phyloP scores from a whole-genome alignment of 2,113 vertebrate genomes.

The Proteles cristata region DNA sequence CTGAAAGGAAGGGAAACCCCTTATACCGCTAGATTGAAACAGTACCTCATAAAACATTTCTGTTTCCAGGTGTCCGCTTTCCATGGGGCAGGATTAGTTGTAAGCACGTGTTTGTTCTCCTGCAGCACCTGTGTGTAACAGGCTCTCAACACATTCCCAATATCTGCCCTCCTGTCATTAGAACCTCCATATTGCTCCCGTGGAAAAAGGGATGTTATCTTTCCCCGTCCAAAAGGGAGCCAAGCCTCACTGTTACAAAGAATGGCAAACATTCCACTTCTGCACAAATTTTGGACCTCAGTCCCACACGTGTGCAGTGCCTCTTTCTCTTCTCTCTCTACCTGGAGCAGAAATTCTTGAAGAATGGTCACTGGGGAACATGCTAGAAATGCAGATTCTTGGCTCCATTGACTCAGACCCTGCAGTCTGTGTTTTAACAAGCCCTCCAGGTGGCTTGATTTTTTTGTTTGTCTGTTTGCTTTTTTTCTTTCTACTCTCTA shows the following conservation, averaged over 20 bases:
- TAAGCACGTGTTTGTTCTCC: neutral
- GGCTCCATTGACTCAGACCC: neutral
- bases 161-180: neutral
- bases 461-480: neutral
- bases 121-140: neutral
- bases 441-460: neutral
- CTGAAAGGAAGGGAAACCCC: constrained; percentile 69
- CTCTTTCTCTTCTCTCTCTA: neutral
- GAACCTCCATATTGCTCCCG: neutral
- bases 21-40: neutral
- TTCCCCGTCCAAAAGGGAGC: neutral
- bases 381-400: neutral
- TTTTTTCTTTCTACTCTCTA: neutral
- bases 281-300: neutral
- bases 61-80: neutral
- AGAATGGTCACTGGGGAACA: neutral
- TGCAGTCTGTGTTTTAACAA: neutral
- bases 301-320: neutral
- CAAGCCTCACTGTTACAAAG: neutral
- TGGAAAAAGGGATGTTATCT: neutral
- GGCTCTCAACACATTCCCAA: neutral
- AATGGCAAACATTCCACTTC: neutral
- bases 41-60: neutral
- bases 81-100: neutral
- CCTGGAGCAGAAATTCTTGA: neutral